Evolutionary conservation across 2,888 invertebrate species (phyloP), one percentile per base, ranked within the genome.

Genomic region (Andrena flavipes): DNA sequence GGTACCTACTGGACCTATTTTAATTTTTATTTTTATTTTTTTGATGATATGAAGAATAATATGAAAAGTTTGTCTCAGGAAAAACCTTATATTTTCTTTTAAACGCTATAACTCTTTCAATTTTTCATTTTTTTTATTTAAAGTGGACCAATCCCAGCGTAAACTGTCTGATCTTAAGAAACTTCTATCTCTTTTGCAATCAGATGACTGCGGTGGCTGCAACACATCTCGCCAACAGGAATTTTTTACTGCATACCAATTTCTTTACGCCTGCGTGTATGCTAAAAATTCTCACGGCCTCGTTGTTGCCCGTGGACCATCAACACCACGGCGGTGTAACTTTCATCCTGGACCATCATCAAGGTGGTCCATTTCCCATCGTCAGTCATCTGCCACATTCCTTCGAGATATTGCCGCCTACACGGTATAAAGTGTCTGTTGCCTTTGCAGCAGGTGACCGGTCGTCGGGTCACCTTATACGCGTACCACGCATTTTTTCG

Each of bases 301-400:
- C 64, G 59, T 73, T 72, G 35, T 35, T 35, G 76, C 76, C 1
- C 16, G 23, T n/a, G 13, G 23, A 62, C 63, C 23, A 49, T 72
- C 29, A 16, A 48, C 23, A 33, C 8, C 3, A 20, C 8, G 49
- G 0, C 16, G 49, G 76, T 73, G 70, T 71, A 64, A 60, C 60
- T 59, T 49, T 73, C 51, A 77, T 69, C 65, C 29, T 8, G 79
- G n/a, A 20, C 60, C 42, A 49, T 84, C 88, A 90, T 91, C 92
- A 91, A 79, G 93, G 93, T 93, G 93, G 93, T 93, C 93, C 92
- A 93, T 93, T 93, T 93, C 92, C 92, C 93, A 93, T 90, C 93
- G 93, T 87, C 88, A 87, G 89, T 93, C 93, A 91, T 92, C 93
- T 93, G 93, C 87, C 87, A 71, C 81, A 71, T 84, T 84, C 69